Evolutionary conservation across 2,888 invertebrate species (phyloP), one percentile per base, ranked within the genome.

Genomic region (Anticlea derivata): DNA sequence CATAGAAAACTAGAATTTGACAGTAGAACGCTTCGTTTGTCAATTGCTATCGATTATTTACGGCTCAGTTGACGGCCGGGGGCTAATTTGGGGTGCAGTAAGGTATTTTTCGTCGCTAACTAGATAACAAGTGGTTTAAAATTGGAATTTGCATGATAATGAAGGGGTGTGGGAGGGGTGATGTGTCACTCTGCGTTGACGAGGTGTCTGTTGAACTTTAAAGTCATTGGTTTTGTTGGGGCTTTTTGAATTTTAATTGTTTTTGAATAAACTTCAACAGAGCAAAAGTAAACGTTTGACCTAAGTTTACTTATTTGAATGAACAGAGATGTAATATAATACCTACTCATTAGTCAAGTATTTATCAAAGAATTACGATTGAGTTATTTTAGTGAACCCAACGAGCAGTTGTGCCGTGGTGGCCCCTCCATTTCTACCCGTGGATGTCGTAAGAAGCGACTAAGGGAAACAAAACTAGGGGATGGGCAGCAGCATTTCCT

Each of bases 41-140:
- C 90, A 89, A 90, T 89, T 80, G 80, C 77, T 77, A 86, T 90
- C 83, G 91, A 90, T 91, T 91, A 90, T 75, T 70, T 71, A 75
- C 82, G 78, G 79, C 69, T 76, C 69, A 82, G 83, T 79, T 69
- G 78, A 68, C 81, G 77, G 89, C 90, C 90, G 71, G 65, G 62
- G 89, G 89, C 87, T 80, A 85, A 81, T 80, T 76, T 78, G 70
- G 87, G 82, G 81, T 74, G 66, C 64, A 74, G 73, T 75, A 86
- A 88, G 87, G 86, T 86, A 88, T 90, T 90, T 88, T 86, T 88
- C 82, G 80, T 75, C 74, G 70, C 86, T 90, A 90, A 90, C 89
- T 89, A 89, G 87, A 87, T 90, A 90, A 90, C 89, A 87, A 90
- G 89, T 89, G 89, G 89, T 86, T 89, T 88, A 79, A 87, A 90